phyloP scores from a whole-genome alignment of 1,140 invertebrate genomes.

The Drosophila carrolli region DNA sequence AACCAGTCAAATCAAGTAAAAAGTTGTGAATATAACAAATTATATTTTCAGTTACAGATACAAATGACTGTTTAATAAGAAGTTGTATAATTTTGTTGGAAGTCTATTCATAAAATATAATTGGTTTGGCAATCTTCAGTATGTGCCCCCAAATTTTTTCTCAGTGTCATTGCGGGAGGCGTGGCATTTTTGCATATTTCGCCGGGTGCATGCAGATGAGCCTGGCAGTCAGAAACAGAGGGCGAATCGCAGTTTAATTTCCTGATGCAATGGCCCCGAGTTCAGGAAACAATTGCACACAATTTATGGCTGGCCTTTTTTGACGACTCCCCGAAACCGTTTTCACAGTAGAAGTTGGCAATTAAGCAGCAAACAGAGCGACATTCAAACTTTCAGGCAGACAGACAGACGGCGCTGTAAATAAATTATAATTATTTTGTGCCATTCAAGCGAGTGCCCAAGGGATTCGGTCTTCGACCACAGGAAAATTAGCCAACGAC shows the following conservation, averaged over 20 bases:
- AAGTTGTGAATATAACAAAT: too few relatives aligned
- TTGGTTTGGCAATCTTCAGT: background rate
- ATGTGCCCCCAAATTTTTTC: background rate
- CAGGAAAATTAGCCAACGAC: slow-evolving; percentile 63
- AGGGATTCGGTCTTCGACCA: slow-evolving; percentile 26
- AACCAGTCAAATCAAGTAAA: too few relatives aligned
- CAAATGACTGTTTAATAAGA: too few relatives aligned
- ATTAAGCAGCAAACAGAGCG: slow-evolving; percentile 62
- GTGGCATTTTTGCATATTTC: slow-evolving; percentile 68
- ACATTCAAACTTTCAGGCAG: slow-evolving; percentile 38
- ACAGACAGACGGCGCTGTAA: slow-evolving; percentile 45
- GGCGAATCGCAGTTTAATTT: slow-evolving; percentile 44
- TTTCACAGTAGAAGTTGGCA: slow-evolving; percentile 52
- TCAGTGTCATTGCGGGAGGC: slow-evolving; percentile 11
- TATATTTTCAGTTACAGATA: too few relatives aligned
- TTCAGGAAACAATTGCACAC: slow-evolving; percentile 68
- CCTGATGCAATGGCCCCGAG: slow-evolving; percentile 55
- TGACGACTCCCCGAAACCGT: slow-evolving; percentile 32
- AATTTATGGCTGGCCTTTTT: slow-evolving; percentile 54
- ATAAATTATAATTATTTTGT: slow-evolving; percentile 75
- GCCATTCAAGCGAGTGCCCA: slow-evolving; percentile 30
- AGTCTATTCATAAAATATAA: too few relatives aligned
- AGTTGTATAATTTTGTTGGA: too few relatives aligned
- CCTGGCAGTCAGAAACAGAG: slow-evolving; percentile 13
- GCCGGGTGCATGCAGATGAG: slow-evolving; percentile 63